Evolutionary conservation across 2,888 invertebrate genomes (phyloP).

Genomic region (Melieria picta): DNA sequence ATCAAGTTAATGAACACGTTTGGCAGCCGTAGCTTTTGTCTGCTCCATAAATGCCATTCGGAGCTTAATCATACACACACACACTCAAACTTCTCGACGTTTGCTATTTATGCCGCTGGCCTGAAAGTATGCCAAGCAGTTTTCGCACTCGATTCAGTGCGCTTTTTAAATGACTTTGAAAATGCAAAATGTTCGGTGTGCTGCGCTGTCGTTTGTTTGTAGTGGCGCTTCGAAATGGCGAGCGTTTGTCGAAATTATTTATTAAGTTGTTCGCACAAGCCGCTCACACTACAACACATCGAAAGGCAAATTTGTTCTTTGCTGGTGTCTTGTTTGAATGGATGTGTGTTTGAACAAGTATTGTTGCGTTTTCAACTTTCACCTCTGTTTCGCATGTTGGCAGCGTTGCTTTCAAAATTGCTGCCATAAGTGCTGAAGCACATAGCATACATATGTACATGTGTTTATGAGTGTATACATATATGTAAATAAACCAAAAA

Average conservation of each 20-base stretch:
- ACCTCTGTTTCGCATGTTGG: too few species aligned
- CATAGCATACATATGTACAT: too few species aligned
- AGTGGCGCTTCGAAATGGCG: background rate
- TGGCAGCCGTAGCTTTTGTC: background rate
- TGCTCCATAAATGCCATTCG: background rate
- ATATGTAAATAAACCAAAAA: too few species aligned
- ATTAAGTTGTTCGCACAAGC: too few species aligned
- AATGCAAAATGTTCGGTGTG: background rate
- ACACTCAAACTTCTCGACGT: background rate
- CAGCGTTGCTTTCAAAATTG: too few species aligned
- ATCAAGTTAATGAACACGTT: constrained; percentile 34
- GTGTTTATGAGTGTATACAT: too few species aligned
- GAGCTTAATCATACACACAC: background rate
- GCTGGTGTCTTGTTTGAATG: too few species aligned
- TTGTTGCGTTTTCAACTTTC: too few species aligned
- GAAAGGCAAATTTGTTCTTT: too few species aligned
- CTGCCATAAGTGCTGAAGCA: too few species aligned
- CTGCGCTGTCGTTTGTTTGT: background rate
- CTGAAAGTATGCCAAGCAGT: constrained; percentile 1
- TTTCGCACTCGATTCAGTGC: background rate
- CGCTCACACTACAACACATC: too few species aligned
- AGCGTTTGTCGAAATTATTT: background rate
- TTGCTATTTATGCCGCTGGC: background rate
- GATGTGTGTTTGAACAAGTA: too few species aligned
- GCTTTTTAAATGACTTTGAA: background rate